phyloP scores from a whole-genome alignment of 1,140 invertebrate genomes.

The Halesus radiatus region DNA sequence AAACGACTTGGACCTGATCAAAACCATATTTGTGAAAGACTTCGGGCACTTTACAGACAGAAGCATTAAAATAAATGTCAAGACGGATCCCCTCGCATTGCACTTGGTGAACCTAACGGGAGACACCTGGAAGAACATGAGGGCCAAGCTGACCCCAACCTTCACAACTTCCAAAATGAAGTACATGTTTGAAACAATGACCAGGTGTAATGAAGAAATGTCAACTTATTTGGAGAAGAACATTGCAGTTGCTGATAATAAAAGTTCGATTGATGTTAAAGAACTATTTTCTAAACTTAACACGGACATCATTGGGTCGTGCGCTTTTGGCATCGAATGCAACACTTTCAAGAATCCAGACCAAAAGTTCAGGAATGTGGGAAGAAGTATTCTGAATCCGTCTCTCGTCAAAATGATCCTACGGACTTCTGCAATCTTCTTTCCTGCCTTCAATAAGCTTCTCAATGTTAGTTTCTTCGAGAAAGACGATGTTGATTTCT shows the following conservation, averaged over 20 bases:
- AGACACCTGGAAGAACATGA: slow-evolving; percentile 59
- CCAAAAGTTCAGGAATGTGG: slow-evolving; percentile 70
- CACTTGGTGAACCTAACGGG: slow-evolving; percentile 66
- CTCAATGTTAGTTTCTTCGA: slow-evolving; percentile 21
- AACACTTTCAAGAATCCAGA: slow-evolving; percentile 72
- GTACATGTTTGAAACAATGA: slow-evolving; percentile 58
- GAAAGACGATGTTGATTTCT: slow-evolving; percentile 62
- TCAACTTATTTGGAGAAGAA: slow-evolving; percentile 59
- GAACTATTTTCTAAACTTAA: slow-evolving; percentile 74
- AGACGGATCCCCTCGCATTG: slow-evolving; percentile 67
- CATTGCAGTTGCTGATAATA: slow-evolving; percentile 55
- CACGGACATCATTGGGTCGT: slow-evolving; percentile 75
- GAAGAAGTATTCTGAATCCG: slow-evolving; percentile 60
- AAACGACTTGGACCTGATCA: slow-evolving; percentile 73
- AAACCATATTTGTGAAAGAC: slow-evolving; percentile 74
- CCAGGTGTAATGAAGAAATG: slow-evolving; percentile 65
- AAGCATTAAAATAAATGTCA: slow-evolving; percentile 64
- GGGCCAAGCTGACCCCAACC: slow-evolving; percentile 58
- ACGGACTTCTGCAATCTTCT: not conserved
- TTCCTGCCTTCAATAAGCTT: not conserved
- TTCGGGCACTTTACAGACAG: slow-evolving; percentile 71
- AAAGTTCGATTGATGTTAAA: slow-evolving; percentile 64
- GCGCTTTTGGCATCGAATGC: slow-evolving; percentile 75
- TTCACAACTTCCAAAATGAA: slow-evolving; percentile 61
- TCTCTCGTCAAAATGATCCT: slow-evolving; percentile 18